These are phyloP conservation scores for Onychomys leucogaster DNA, from an alignment of 2,797 vertebrate genomes.

Conservation along the genomic window DNA sequence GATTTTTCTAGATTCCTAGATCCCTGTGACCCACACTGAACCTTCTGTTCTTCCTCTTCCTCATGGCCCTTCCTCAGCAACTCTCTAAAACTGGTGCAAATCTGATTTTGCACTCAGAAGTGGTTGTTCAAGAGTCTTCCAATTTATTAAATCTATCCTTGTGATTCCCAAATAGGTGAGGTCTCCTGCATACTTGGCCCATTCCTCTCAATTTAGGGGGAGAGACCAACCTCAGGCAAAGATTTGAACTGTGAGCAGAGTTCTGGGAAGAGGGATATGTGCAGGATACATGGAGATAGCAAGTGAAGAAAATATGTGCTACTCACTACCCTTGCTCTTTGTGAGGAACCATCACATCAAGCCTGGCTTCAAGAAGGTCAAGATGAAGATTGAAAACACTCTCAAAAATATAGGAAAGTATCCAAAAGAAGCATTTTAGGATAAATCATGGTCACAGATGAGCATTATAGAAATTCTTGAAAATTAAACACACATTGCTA, in stretches of 20 bases:
- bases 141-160: no score
- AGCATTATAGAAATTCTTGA: not conserved
- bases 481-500: not conserved
- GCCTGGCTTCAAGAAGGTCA: not conserved
- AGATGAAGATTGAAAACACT: not conserved
- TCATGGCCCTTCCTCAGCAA: no score
- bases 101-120: no score
- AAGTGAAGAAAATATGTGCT: not conserved
- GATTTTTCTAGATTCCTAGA: no score
- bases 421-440: not conserved
- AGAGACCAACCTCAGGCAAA: not conserved
- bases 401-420: not conserved
- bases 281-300: not conserved
- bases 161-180: no score
- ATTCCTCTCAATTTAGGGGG: no score
- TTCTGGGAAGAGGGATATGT: not conserved
- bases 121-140: no score
- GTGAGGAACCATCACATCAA: not conserved
- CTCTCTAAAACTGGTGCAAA: no score
- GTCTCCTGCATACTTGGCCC: no score
- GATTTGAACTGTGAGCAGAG: not conserved
- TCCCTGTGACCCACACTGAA: no score
- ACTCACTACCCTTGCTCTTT: not conserved
- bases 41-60: no score
- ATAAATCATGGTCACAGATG: not conserved